phyloP scores from a whole-genome alignment of 2,113 vertebrate species.

The Melanerpes aurifrons region DNA sequence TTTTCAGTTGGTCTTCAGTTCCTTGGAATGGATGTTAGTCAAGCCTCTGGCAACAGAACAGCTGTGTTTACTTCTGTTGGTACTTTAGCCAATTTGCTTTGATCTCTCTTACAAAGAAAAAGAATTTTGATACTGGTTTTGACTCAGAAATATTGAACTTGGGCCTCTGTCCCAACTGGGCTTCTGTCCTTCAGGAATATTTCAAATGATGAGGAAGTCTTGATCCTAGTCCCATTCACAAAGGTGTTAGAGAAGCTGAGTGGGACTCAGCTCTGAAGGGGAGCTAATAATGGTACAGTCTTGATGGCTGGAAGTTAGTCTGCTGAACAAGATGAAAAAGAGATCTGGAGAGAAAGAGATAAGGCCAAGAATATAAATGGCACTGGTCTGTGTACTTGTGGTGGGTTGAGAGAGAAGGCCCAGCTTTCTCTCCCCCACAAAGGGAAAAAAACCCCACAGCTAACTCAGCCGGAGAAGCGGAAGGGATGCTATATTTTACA shows the following conservation, averaged over 20 bases:
- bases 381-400: background rate
- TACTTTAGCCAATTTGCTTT: conserved; percentile 40
- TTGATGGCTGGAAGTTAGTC: background rate
- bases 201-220: background rate
- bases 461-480: too few relatives aligned
- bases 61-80: conserved; percentile 26
- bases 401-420: too few relatives aligned
- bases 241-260: background rate
- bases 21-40: conserved; percentile 20
- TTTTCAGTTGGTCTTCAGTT: conserved; percentile 10
- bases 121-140: background rate
- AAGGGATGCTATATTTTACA: too few relatives aligned
- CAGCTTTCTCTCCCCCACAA: too few relatives aligned
- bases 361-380: background rate
- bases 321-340: background rate
- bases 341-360: background rate
- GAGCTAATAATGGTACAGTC: background rate
- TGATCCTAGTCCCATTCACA: background rate
- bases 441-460: too few relatives aligned
- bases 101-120: background rate
- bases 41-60: background rate
- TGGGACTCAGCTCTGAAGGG: background rate
- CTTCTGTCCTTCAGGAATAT: background rate
- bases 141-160: background rate
- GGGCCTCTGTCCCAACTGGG: background rate